Base-by-base conservation (phyloP, 2,113 vertebrate genomes). In the Poeciliopsis turrubarensis region DNA sequence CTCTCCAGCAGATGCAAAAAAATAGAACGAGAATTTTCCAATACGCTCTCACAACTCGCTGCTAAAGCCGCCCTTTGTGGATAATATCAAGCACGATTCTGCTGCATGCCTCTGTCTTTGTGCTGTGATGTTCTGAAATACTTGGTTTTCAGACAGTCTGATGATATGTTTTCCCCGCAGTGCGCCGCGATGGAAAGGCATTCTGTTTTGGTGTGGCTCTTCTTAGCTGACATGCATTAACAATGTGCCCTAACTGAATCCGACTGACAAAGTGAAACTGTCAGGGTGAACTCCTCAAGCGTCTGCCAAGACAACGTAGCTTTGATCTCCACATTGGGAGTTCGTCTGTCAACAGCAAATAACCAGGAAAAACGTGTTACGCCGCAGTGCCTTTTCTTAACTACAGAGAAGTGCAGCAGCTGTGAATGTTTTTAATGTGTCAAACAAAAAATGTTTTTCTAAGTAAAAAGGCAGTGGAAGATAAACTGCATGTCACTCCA, bases 331-430 rank as follows among this genome's bases (percentile, higher is more conserved):
- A 26, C 22, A 60, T 39, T 44, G 41, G 31, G 30, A 72, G 70
- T 78, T 87, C 54, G 12, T 88, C 87, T 85, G 39, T 85, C 87
- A 86, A 51, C 89, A 65, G 75, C 69, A 7, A 39, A 9, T 32
- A 78, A 92, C 82, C 80, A 68, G 69, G 89, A 91, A 78, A 86
- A 92, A 91, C 91, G 72, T 75, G 92, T 87, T 86, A 64, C 79
- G 80, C 78, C 70, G 39, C 86, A 68, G 75, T 65, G 66, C 32
- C 60, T 32, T 57, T 65, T 14, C 44, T 65, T 26, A 71, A 27
- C 61, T 15, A 10, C 26, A 54, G 70, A 60, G n/a, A 81, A 31
- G 26, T 26, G 60, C 27, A 60, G 62, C 60, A 54, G 41, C 60
- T 70, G 34, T 74, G 47, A 64, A 22, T 61, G 57, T 72, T 29